Conservation (phyloP, 2,797 vertebrate species). For the Nannoperca obscura region DNA sequence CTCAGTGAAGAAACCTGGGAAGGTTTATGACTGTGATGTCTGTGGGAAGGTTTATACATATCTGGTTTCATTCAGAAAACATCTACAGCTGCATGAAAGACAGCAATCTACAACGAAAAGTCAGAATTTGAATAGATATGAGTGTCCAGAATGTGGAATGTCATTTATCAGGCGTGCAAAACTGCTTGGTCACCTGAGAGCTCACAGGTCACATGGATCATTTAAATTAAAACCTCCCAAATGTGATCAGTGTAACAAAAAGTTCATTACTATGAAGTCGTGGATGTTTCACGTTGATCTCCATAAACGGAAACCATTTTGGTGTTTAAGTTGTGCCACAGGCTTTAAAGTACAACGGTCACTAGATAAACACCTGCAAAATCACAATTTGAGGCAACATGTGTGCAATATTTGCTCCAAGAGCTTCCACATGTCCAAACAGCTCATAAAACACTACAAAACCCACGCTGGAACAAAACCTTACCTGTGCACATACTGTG, state of each 20-base stretch:
- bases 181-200: conserved; percentile 65
- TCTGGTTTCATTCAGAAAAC: conserved; percentile 74
- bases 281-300: conserved; percentile 67
- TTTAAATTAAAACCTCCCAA: neutral
- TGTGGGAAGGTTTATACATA: conserved; percentile 81
- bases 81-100: conserved; percentile 59
- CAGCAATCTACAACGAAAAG: fast-evolving
- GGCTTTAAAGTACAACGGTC: conserved; percentile 67
- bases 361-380: conserved; percentile 68
- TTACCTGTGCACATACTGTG: conserved; percentile 61
- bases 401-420: conserved; percentile 64
- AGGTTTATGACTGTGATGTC: conserved; percentile 59
- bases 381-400: conserved; percentile 56
- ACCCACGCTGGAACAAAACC: conserved; percentile 41
- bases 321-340: conserved; percentile 74
- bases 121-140: conserved; percentile 24
- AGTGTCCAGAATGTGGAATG: conserved; percentile 75
- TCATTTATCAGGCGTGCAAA: conserved; percentile 51
- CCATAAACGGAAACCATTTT: conserved; percentile 70
- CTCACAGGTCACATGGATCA: conserved; percentile 35
- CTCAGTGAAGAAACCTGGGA: neutral
- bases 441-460: conserved; percentile 53
- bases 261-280: conserved; percentile 40
- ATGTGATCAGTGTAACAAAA: conserved; percentile 75
- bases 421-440: conserved; percentile 32